Conservation (phyloP, 2,113 vertebrate species). For the Alethe diademata region DNA sequence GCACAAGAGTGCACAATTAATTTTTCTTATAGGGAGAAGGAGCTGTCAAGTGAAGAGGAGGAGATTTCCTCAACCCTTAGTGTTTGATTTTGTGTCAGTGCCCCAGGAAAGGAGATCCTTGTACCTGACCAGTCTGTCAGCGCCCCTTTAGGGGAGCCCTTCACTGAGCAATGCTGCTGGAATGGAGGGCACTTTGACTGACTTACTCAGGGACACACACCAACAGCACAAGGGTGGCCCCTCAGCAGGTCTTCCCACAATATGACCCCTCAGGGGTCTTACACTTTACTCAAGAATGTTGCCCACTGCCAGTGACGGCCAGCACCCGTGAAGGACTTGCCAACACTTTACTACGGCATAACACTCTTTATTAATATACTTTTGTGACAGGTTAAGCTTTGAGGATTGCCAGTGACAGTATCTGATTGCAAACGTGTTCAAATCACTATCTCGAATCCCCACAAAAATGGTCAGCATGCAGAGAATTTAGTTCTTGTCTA, state of each 20-base stretch:
- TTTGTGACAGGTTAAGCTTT: not conserved
- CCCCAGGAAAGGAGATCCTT: not conserved
- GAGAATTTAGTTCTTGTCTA: not conserved
- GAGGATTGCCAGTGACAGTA: rapidly evolving
- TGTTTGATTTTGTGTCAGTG: not conserved
- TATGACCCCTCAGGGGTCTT: not conserved
- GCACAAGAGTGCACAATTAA: not conserved
- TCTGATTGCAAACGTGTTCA: not conserved
- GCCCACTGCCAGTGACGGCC: rapidly evolving
- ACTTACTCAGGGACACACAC: not conserved
- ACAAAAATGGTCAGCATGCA: not conserved
- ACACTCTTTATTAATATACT: not conserved
- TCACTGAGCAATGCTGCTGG: not conserved
- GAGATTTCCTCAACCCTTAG: not conserved
- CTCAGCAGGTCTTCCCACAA: not conserved
- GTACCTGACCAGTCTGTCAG: not conserved
- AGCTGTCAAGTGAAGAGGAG: not conserved
- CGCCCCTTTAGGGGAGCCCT: rapidly evolving
- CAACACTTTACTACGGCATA: not conserved
- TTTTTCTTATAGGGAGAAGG: not conserved
- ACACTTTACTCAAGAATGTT: not conserved
- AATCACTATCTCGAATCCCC: not conserved
- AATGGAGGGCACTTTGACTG: not conserved
- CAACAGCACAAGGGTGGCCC: no score
- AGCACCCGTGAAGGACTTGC: rapidly evolving